Evolutionary conservation across 1,140 invertebrate species (phyloP).

Genomic region (Hetaerina americana): DNA sequence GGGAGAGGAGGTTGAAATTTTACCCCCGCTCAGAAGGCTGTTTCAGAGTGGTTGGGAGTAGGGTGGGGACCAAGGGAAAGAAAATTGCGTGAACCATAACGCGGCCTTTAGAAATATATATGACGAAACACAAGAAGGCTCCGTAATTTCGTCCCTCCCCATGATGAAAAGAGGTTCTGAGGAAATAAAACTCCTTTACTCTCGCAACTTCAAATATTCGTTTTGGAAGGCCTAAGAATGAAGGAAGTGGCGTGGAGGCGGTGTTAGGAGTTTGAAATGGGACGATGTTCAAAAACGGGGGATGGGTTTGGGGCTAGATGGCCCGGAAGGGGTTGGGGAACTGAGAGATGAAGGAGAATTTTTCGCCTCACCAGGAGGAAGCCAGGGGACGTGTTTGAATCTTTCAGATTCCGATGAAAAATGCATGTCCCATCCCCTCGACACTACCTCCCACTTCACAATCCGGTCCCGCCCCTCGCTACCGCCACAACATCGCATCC

Average conservation of each 20-base stretch:
- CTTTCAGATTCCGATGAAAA: not conserved
- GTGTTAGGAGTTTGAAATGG: too few species aligned
- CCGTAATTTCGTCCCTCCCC: not conserved
- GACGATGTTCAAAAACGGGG: too few species aligned
- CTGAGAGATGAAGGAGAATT: too few species aligned
- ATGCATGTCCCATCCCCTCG: not conserved
- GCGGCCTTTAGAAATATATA: not conserved
- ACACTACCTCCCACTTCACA: not conserved
- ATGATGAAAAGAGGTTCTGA: not conserved
- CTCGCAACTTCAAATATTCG: not conserved
- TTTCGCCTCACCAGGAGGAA: not conserved
- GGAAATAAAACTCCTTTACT: not conserved
- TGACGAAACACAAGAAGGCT: too few species aligned
- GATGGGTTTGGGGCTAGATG: too few species aligned
- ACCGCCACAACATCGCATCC: too few species aligned
- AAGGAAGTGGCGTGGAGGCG: not conserved
- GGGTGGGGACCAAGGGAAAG: not conserved
- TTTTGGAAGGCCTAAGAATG: not conserved
- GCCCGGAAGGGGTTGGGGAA: too few species aligned
- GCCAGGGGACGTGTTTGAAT: not conserved
- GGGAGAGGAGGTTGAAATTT: not conserved
- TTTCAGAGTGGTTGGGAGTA: not conserved
- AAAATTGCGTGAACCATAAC: not conserved
- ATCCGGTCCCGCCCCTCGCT: not conserved
- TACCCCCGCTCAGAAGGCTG: not conserved